phyloP scores from a whole-genome alignment of 2,797 vertebrate genomes.

The Argya squamiceps region DNA sequence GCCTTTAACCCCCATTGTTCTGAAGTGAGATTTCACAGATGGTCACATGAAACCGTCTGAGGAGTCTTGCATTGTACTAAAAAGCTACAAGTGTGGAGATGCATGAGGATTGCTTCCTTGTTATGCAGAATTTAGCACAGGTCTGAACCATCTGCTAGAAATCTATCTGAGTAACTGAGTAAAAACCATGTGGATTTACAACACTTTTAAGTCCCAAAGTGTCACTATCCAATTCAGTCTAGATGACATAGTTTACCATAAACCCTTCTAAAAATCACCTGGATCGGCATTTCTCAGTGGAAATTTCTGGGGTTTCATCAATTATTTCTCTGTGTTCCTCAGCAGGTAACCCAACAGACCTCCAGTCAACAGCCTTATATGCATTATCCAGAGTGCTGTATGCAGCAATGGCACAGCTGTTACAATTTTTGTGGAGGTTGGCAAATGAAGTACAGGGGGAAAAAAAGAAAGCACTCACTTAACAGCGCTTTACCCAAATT shows the following conservation, averaged over 20 bases:
- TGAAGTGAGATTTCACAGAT: background rate
- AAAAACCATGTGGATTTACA: background rate
- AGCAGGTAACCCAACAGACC: background rate
- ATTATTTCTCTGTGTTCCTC: background rate
- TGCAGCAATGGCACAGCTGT: background rate
- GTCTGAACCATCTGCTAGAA: background rate
- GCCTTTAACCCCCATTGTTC: background rate
- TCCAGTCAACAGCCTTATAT: background rate
- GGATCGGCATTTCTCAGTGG: background rate
- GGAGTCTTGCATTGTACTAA: background rate
- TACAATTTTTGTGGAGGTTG: background rate
- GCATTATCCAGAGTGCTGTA: background rate
- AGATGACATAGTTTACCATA: background rate
- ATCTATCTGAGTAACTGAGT: background rate
- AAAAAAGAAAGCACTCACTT: background rate
- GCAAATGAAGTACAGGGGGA: background rate
- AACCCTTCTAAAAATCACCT: background rate
- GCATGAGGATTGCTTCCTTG: background rate
- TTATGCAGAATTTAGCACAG: background rate
- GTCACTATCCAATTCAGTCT: background rate
- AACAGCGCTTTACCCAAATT: background rate
- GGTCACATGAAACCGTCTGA: background rate
- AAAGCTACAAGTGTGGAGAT: background rate
- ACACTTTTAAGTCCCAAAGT: background rate
- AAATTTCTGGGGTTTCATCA: background rate